A percentile compares a stretch with the other conserved stretches of the same genome.
Conservation (phyloP, 2,113 vertebrate genomes). For the Plestiodon gilberti region DNA sequence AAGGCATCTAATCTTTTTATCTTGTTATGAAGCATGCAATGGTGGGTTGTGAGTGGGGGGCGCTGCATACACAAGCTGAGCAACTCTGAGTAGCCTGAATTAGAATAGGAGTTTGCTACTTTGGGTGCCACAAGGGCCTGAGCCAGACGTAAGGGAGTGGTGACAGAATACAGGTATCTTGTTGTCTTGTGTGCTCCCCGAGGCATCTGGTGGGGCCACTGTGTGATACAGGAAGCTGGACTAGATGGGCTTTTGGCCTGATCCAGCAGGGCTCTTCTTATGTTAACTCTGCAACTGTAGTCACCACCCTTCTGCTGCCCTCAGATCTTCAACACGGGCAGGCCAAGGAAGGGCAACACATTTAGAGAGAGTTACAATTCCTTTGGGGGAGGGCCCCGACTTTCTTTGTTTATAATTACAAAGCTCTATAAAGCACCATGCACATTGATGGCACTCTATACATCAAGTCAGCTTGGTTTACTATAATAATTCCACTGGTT, state of each 20-base stretch:
- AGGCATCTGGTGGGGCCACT: too few species aligned
- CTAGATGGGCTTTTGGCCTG: too few species aligned
- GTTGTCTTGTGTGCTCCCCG: too few species aligned
- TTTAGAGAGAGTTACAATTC: not conserved
- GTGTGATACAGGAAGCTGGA: too few species aligned
- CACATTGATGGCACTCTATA: not conserved
- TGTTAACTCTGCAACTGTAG: too few species aligned
- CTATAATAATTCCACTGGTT: not conserved
- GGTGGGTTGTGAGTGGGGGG: not conserved
- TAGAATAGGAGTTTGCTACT: not conserved
- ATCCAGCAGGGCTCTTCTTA: too few species aligned
- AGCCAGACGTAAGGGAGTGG: not conserved
- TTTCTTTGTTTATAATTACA: not conserved
- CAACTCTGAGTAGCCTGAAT: not conserved
- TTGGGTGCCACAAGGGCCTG: not conserved
- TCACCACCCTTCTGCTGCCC: too few species aligned
- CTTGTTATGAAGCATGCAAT: not conserved
- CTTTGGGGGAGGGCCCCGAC: not conserved
- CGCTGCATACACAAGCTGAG: not conserved
- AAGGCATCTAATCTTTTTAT: not conserved
- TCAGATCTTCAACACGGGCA: not conserved
- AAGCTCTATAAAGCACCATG: not conserved
- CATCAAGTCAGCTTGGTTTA: too few species aligned
- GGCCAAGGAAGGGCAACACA: not conserved
- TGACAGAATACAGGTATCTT: too few species aligned